A percentile compares a stretch with the other conserved stretches of the same genome.
Conservation (phyloP, 2,113 vertebrate genomes). For the Apaloderma vittatum region DNA sequence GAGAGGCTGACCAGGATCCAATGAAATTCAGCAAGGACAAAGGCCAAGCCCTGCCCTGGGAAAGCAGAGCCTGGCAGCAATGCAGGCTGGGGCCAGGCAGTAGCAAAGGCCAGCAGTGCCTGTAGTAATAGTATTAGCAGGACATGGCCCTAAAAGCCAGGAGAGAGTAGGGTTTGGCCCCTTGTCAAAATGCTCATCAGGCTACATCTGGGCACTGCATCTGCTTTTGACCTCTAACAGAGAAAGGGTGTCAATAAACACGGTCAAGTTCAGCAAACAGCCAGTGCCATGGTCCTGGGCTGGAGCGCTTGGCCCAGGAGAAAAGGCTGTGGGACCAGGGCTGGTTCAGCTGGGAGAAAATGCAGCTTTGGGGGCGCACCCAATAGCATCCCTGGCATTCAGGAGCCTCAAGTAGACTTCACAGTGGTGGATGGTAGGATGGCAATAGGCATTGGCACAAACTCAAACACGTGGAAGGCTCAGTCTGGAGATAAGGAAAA, state of each 20-base stretch:
- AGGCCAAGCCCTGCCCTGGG: not conserved
- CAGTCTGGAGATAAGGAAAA: not conserved
- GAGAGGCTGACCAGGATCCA: not conserved
- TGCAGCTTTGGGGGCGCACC: not conserved
- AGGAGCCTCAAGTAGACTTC: fast-evolving
- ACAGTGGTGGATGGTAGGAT: fast-evolving
- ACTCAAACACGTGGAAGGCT: not conserved
- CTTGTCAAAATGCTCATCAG: not conserved
- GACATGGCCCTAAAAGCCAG: not conserved
- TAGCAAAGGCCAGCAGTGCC: not conserved
- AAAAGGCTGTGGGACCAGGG: not conserved
- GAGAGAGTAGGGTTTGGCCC: no score
- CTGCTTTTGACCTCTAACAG: not conserved
- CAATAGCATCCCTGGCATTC: not conserved
- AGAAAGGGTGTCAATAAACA: not conserved
- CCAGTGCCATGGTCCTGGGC: not conserved
- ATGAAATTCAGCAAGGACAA: not conserved
- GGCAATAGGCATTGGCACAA: fast-evolving
- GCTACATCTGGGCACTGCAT: not conserved
- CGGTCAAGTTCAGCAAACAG: not conserved
- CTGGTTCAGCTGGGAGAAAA: not conserved
- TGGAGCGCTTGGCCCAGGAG: not conserved
- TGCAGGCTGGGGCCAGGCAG: not conserved
- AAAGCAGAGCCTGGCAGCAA: not conserved
- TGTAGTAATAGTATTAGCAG: fast-evolving